phyloP scores from a whole-genome alignment of 2,113 vertebrate genomes.

The Conger conger region DNA sequence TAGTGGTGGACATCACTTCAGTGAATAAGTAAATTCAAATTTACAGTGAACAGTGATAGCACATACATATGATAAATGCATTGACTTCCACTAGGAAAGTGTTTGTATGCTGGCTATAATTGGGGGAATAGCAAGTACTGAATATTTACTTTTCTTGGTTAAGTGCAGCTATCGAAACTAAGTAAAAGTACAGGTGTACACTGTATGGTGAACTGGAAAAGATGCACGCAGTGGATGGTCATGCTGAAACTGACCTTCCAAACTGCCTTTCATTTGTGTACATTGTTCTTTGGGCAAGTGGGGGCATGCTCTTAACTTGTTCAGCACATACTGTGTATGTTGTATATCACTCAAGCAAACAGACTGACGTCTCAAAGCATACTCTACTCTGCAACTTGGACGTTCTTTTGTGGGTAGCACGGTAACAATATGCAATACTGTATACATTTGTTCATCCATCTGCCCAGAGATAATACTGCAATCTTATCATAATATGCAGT shows the following conservation, averaged over 20 bases:
- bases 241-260: neutral
- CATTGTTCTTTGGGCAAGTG: neutral
- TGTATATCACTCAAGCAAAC: neutral
- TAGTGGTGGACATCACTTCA: too few relatives aligned
- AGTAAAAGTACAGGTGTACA: neutral
- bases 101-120: too few relatives aligned
- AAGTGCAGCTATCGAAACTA: too few relatives aligned
- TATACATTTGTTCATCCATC: neutral
- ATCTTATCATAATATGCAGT: neutral
- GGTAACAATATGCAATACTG: neutral
- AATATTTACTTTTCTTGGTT: too few relatives aligned
- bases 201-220: neutral
- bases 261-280: neutral
- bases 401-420: neutral
- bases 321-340: neutral
- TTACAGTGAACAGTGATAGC: too few relatives aligned
- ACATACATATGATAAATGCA: too few relatives aligned
- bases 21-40: too few relatives aligned
- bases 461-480: neutral
- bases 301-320: neutral
- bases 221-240: neutral
- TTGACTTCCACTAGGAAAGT: too few relatives aligned
- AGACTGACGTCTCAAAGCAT: neutral
- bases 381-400: neutral
- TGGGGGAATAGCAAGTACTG: too few relatives aligned